Evolutionary conservation across 1,140 invertebrate species (phyloP).

Genomic region (Pissodes strobi): DNA sequence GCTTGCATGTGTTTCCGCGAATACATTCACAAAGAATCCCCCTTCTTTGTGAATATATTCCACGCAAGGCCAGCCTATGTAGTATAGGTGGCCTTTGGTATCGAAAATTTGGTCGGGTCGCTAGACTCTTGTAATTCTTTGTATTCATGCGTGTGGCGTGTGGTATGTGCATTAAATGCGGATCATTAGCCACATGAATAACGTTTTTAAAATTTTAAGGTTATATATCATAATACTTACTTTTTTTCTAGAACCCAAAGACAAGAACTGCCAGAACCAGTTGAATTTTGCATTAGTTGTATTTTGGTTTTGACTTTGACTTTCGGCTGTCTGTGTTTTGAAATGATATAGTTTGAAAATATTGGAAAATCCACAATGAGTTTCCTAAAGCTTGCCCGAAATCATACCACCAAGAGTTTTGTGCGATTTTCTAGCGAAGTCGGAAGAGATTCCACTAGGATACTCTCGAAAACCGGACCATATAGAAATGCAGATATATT

Average conservation of each 20-base stretch:
- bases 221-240: not conserved
- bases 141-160: too few relatives aligned
- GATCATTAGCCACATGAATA: too few relatives aligned
- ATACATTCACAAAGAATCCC: too few relatives aligned
- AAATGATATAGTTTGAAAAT: slow-evolving; percentile 4
- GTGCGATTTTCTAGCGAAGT: slow-evolving; percentile 8
- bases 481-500: not conserved
- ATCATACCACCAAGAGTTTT: not conserved
- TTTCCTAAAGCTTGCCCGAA: slow-evolving; percentile 16
- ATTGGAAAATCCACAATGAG: slow-evolving; percentile 14
- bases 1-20: too few relatives aligned
- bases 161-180: too few relatives aligned
- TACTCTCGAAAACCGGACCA: not conserved
- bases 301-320: not conserved
- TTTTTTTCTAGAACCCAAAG: not conserved
- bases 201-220: not conserved
- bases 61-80: too few relatives aligned
- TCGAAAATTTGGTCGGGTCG: too few relatives aligned
- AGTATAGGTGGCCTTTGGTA: too few relatives aligned
- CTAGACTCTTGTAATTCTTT: too few relatives aligned
- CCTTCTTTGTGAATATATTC: too few relatives aligned
- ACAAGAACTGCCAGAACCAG: too few relatives aligned
- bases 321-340: not conserved
- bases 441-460: not conserved
- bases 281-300: too few relatives aligned